These are phyloP conservation scores for Catajapyx aquilonaris DNA, from an alignment of 1,140 invertebrate genomes.

Conservation along the genomic window DNA sequence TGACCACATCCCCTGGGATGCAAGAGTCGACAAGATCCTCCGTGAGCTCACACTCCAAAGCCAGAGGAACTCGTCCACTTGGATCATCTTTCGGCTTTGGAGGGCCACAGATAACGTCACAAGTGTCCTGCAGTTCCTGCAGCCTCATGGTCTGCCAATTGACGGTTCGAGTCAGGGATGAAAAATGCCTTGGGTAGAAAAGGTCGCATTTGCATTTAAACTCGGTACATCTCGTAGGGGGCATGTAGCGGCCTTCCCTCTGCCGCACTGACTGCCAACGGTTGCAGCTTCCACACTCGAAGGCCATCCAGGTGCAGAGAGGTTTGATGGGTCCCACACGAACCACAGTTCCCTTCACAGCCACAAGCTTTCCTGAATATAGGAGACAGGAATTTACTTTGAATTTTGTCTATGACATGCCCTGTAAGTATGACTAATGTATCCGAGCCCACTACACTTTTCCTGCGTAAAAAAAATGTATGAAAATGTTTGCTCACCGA, in stretches of 20 bases:
- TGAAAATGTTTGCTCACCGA: slow-evolving; percentile 10
- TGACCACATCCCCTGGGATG: slow-evolving; percentile 71
- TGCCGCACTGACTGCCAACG: slow-evolving; percentile 34
- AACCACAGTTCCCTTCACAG: slow-evolving; percentile 66
- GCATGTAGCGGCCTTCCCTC: slow-evolving; percentile 33
- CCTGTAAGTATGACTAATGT: slow-evolving; percentile 1
- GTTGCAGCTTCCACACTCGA: slow-evolving; percentile 47
- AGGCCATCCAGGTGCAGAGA: slow-evolving; percentile 53
- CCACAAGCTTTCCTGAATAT: slow-evolving; percentile 52
- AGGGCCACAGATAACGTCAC: no score
- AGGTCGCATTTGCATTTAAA: slow-evolving; percentile 30
- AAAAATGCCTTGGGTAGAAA: slow-evolving; percentile 43
- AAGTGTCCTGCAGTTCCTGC: slow-evolving; percentile 45
- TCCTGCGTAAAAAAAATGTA: slow-evolving; percentile 1
- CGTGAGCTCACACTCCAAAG: slow-evolving; percentile 65
- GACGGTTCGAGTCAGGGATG: slow-evolving; percentile 44
- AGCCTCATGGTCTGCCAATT: slow-evolving; percentile 61
- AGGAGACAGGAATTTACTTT: slow-evolving; percentile 4
- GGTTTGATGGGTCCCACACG: slow-evolving; percentile 54
- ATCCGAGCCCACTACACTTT: slow-evolving; percentile 4
- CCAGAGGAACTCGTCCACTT: slow-evolving; percentile 57
- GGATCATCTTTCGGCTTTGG: no score
- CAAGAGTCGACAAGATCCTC: slow-evolving; percentile 71
- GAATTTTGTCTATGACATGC: background rate
- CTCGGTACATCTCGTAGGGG: slow-evolving; percentile 30